Evolutionary conservation across 2,113 vertebrate genomes (phyloP).

Genomic region (Clinocottus analis): DNA sequence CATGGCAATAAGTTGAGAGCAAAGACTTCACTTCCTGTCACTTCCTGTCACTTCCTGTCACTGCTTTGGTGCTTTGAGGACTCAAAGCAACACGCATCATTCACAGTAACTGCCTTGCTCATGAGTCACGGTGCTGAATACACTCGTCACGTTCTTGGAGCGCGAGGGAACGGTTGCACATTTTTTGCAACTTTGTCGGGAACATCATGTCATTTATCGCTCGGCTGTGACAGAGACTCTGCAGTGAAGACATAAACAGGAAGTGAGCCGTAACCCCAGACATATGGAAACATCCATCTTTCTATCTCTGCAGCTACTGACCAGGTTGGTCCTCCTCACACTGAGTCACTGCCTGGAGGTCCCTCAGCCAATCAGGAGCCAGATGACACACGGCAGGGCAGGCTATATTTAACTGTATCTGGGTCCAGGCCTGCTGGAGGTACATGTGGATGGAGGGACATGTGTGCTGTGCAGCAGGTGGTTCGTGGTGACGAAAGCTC

Average conservation of each 20-base stretch:
- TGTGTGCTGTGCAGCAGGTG: too few species aligned
- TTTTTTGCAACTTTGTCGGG: not conserved
- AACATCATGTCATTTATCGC: conserved; percentile 12
- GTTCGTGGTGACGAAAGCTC: too few species aligned
- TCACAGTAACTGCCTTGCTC: not conserved
- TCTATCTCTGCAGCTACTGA: not conserved
- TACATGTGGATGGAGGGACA: not conserved
- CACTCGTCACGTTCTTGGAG: not conserved
- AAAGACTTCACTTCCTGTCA: too few species aligned
- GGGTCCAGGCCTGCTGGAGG: not conserved
- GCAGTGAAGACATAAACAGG: conserved; percentile 20
- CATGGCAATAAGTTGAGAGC: too few species aligned
- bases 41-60: too few species aligned
- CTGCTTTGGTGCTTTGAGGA: too few species aligned
- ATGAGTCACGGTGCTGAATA: not conserved
- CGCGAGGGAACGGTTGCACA: not conserved
- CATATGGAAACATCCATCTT: not conserved
- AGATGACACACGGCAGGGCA: conserved; percentile 7
- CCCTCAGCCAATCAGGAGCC: conserved; percentile 34
- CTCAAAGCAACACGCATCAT: not conserved
- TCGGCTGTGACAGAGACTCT: conserved; percentile 8
- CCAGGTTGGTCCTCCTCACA: not conserved
- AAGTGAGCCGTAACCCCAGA: not conserved
- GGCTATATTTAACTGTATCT: conserved; percentile 49
- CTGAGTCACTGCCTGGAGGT: conserved; percentile 1